phyloP scores from a whole-genome alignment of 1,140 invertebrate species.

The Galendromus occidentalis region DNA sequence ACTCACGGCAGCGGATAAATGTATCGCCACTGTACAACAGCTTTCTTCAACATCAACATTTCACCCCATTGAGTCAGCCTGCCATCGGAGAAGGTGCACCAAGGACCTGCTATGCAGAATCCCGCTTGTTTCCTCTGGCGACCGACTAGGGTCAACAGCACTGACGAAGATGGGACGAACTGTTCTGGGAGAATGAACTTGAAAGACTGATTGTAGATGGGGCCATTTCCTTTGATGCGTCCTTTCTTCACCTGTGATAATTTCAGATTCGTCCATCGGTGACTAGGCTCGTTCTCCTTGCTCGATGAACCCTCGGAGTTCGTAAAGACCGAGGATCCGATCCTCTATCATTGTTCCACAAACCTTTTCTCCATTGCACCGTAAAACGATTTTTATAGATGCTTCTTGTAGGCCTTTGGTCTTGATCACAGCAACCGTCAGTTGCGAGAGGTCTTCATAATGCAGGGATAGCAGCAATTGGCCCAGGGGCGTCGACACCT shows the following conservation, averaged over 20 bases:
- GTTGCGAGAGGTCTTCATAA: neutral
- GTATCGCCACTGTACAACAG: neutral
- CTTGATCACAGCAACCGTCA: neutral
- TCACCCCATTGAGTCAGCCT: constrained; percentile 1
- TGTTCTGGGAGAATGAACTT: neutral
- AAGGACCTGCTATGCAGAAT: neutral
- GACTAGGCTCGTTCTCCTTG: too few species aligned
- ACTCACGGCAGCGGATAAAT: neutral
- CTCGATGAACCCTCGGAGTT: too few species aligned
- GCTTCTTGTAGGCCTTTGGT: neutral
- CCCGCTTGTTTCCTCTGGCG: neutral
- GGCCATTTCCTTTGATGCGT: neutral
- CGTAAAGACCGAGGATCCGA: too few species aligned
- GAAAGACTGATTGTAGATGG: constrained; percentile 2
- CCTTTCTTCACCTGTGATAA: neutral
- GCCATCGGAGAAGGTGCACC: neutral
- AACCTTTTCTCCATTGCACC: constrained; percentile 1
- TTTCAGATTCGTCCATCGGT: neutral
- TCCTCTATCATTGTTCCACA: too few species aligned
- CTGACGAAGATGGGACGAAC: neutral
- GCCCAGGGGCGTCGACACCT: neutral
- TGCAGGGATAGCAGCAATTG: neutral
- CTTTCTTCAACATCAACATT: constrained; percentile 5
- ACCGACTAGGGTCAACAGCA: neutral
- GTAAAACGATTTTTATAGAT: neutral